These are phyloP conservation scores for Xiphophorus hellerii DNA, from an alignment of 2,113 vertebrate genomes.

Conservation along the genomic window DNA sequence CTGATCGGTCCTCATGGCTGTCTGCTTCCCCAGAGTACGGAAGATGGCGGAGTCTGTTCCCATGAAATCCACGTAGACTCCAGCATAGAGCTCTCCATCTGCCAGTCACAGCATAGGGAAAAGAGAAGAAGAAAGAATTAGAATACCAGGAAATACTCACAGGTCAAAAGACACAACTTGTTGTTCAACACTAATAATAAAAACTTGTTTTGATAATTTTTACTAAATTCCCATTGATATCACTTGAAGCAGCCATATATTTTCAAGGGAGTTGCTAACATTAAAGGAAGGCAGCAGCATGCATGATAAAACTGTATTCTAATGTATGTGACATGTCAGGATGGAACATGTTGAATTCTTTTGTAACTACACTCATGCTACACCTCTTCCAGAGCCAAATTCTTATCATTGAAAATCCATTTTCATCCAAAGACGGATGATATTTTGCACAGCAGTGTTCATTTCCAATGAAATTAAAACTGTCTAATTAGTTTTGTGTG, in stretches of 20 bases:
- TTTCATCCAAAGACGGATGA: not conserved
- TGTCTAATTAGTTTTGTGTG: too few species aligned
- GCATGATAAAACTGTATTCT: not conserved
- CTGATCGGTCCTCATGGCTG: conserved; percentile 98
- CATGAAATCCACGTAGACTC: conserved; percentile 99
- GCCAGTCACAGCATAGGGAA: conserved; percentile 59
- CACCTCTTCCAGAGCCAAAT: conserved; percentile 15
- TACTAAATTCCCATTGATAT: conserved; percentile 8
- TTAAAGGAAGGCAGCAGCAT: not conserved
- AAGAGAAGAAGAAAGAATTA: conserved; percentile 21
- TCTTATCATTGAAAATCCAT: not conserved
- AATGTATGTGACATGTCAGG: conserved; percentile 2
- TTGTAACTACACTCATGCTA: conserved; percentile 22
- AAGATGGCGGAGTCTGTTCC: conserved; percentile 98
- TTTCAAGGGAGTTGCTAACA: too few species aligned
- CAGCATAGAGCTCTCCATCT: conserved; percentile 98
- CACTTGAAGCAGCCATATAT: not conserved
- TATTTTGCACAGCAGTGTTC: not conserved
- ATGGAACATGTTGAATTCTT: too few species aligned
- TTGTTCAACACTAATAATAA: not conserved
- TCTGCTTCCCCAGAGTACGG: conserved; percentile 96
- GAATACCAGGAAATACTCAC: conserved; percentile 14
- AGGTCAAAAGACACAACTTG: conserved; percentile 16
- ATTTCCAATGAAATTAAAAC: not conserved
- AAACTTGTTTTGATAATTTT: conserved; percentile 18